Conservation (phyloP, 2,113 vertebrate species). For the Nothobranchius kuhntae region DNA sequence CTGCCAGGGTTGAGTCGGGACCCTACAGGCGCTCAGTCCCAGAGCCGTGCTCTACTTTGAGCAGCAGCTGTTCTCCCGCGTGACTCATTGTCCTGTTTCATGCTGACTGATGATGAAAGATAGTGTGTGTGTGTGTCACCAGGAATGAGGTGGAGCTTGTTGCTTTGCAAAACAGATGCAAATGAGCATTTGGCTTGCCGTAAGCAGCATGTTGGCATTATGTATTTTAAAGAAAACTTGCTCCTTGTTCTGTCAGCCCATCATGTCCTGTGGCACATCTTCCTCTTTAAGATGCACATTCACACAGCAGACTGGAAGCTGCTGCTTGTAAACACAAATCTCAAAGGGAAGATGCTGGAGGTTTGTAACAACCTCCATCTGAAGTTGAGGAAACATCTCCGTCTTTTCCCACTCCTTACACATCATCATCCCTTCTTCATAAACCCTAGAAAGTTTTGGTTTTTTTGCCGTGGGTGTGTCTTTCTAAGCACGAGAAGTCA, state of each 20-base stretch:
- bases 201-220: slow-evolving; percentile 28
- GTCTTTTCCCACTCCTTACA: background rate
- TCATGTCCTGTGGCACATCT: slow-evolving; percentile 10
- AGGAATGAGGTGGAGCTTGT: slow-evolving; percentile 25
- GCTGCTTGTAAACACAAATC: background rate
- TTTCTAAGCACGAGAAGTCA: background rate
- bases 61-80: slow-evolving; percentile 16
- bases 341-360: slow-evolving; percentile 25
- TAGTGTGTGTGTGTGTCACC: background rate
- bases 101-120: slow-evolving; percentile 4
- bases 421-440: background rate
- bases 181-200: slow-evolving; percentile 31
- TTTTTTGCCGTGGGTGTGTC: too few relatives aligned
- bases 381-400: slow-evolving; percentile 15
- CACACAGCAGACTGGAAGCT: slow-evolving; percentile 1
- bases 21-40: background rate
- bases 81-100: slow-evolving; percentile 11
- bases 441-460: background rate
- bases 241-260: slow-evolving; percentile 33
- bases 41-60: background rate
- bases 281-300: slow-evolving; percentile 15
- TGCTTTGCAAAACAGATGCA: slow-evolving; percentile 57
- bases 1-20: background rate
- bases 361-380: slow-evolving; percentile 21
- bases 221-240: slow-evolving; percentile 41